A percentile compares a stretch with the other conserved stretches of the same genome.
phyloP scores from a whole-genome alignment of 2,888 invertebrate genomes.

The Drosophila mimica region DNA sequence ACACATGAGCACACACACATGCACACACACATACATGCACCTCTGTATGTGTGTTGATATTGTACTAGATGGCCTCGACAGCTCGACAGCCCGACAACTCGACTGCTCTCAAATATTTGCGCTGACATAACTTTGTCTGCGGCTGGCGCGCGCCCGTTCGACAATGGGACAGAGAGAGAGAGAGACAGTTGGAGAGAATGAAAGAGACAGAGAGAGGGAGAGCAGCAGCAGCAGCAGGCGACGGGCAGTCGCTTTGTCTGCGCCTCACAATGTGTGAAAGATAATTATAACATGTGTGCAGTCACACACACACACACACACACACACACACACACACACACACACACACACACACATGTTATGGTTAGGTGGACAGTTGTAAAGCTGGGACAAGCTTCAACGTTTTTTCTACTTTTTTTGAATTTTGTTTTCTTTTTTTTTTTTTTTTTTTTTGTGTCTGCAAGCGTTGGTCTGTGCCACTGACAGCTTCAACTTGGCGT shows the following conservation, averaged over 20 bases:
- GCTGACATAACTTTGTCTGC: conserved; percentile 77
- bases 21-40: neutral
- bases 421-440: neutral
- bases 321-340: conserved; percentile 4
- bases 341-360: neutral
- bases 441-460: conserved; percentile 39
- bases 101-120: conserved; percentile 72
- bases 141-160: conserved; percentile 62
- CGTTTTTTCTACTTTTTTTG: neutral
- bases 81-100: conserved; percentile 43
- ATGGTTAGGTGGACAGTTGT: conserved; percentile 23
- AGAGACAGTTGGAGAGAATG: neutral
- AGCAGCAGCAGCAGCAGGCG: conserved; percentile 33
- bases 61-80: conserved; percentile 33
- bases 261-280: conserved; percentile 67
- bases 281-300: conserved; percentile 73
- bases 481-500: conserved; percentile 60
- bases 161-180: conserved; percentile 2
- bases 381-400: conserved; percentile 12
- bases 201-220: neutral
- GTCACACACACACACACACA: conserved; percentile 34
- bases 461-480: conserved; percentile 54
- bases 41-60: neutral
- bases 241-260: conserved; percentile 65
- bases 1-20: neutral